Evolutionary conservation across 2,797 vertebrate genomes (phyloP).

Genomic region (Dromococcyx pavoninus): DNA sequence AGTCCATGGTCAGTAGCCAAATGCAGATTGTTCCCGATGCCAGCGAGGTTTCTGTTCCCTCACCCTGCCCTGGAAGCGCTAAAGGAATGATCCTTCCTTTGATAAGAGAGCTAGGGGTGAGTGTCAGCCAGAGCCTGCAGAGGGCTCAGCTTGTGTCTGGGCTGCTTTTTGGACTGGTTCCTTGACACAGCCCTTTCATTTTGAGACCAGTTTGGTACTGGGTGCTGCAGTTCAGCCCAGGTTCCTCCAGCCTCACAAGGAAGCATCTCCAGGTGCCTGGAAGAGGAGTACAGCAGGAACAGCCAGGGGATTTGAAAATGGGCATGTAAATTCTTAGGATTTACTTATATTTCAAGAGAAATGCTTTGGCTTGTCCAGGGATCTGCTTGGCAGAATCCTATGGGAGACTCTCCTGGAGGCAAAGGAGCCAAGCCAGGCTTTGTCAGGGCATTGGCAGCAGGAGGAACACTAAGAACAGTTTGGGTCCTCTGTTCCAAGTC

Average conservation of each 20-base stretch:
- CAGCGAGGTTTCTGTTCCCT: neutral
- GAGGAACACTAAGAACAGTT: neutral
- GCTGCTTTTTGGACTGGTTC: neutral
- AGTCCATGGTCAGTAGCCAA: neutral
- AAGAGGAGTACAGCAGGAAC: neutral
- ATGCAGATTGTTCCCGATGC: neutral
- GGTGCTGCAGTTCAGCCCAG: neutral
- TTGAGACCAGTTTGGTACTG: neutral
- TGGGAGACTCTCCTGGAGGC: neutral
- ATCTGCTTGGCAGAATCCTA: neutral
- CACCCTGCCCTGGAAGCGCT: neutral
- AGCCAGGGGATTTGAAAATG: neutral
- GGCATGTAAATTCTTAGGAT: neutral
- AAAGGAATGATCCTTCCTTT: neutral
- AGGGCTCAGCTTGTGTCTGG: neutral
- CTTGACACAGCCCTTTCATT: neutral
- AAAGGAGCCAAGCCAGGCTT: neutral
- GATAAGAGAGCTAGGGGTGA: neutral
- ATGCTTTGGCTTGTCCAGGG: neutral
- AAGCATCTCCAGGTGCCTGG: neutral
- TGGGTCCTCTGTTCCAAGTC: neutral
- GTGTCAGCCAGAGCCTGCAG: neutral
- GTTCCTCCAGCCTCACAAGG: neutral
- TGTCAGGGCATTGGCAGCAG: neutral
- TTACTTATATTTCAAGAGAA: neutral